Conservation (phyloP, 92 coral and sea anemone genomes). For the Pocillopora grandis region DNA sequence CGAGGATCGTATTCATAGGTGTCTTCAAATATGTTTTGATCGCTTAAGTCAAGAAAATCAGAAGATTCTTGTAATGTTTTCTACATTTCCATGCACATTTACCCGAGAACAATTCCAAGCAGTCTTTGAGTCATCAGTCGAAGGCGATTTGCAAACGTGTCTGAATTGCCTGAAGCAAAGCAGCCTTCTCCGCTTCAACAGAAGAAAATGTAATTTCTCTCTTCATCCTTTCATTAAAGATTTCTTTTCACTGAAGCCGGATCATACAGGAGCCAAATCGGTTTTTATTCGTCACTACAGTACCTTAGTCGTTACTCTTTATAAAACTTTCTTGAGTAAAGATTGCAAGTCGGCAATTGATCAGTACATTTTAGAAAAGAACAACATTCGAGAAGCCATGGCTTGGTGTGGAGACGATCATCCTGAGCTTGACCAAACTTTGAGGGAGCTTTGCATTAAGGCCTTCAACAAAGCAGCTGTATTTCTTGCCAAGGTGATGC, state of each 20-base stretch:
- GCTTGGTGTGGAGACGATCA: slow-evolving; percentile 46
- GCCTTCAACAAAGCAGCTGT: slow-evolving; percentile 39
- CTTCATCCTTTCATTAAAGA: slow-evolving; percentile 44
- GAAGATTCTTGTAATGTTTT: slow-evolving; percentile 35
- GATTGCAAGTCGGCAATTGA: slow-evolving; percentile 39
- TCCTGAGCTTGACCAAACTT: neutral
- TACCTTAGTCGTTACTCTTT: slow-evolving; percentile 1
- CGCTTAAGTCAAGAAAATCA: slow-evolving; percentile 32
- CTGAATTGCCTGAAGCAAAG: slow-evolving; percentile 10
- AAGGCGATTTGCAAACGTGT: neutral
- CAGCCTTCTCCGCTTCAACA: slow-evolving; percentile 17
- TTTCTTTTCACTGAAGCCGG: slow-evolving; percentile 37
- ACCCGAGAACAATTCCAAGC: slow-evolving; percentile 27
- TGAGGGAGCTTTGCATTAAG: slow-evolving; percentile 31
- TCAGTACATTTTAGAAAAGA: slow-evolving; percentile 45
- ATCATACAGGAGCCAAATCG: slow-evolving; percentile 30
- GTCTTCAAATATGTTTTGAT: slow-evolving; percentile 35
- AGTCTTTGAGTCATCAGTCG: neutral
- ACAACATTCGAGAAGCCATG: slow-evolving; percentile 53
- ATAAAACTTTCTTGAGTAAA: slow-evolving; percentile 46
- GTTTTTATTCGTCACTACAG: slow-evolving; percentile 35
- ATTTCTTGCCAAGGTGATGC: slow-evolving; percentile 56
- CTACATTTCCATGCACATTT: slow-evolving; percentile 54
- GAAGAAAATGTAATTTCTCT: slow-evolving; percentile 17
- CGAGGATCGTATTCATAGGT: slow-evolving; percentile 33